Evolutionary conservation across 2,888 invertebrate genomes (phyloP).

Genomic region (Pyrrhosoma nymphula): DNA sequence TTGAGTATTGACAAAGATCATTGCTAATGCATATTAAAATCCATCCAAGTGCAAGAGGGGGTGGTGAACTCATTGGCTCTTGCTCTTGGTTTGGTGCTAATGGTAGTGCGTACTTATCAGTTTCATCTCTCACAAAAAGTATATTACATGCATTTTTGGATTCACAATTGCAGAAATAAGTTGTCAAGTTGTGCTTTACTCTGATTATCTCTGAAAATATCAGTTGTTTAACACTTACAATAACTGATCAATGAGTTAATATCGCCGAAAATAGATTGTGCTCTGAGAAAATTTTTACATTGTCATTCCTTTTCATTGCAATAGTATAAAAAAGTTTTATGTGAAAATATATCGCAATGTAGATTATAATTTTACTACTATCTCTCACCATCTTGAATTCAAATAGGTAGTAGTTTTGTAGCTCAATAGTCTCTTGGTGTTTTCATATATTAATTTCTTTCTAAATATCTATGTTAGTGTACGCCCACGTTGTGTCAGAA

Average conservation of each 20-base stretch:
- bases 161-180: neutral
- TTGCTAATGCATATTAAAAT: neutral
- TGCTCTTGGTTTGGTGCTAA: neutral
- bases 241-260: neutral
- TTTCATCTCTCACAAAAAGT: neutral
- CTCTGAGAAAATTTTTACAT: neutral
- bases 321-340: neutral
- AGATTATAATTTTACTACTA: neutral
- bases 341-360: neutral
- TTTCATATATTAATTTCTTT: constrained; percentile 36
- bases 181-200: neutral
- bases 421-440: constrained; percentile 51
- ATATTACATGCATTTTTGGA: neutral
- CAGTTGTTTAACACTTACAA: neutral
- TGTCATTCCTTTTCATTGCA: neutral
- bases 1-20: neutral
- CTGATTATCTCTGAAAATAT: neutral
- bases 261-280: neutral
- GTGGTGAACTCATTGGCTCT: neutral
- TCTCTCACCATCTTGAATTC: constrained; percentile 31
- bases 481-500: constrained; percentile 3
- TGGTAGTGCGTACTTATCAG: neutral
- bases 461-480: constrained; percentile 43
- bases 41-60: neutral
- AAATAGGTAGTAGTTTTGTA: constrained; percentile 40